phyloP scores from a whole-genome alignment of 2,797 vertebrate genomes.

The Alauda arvensis region DNA sequence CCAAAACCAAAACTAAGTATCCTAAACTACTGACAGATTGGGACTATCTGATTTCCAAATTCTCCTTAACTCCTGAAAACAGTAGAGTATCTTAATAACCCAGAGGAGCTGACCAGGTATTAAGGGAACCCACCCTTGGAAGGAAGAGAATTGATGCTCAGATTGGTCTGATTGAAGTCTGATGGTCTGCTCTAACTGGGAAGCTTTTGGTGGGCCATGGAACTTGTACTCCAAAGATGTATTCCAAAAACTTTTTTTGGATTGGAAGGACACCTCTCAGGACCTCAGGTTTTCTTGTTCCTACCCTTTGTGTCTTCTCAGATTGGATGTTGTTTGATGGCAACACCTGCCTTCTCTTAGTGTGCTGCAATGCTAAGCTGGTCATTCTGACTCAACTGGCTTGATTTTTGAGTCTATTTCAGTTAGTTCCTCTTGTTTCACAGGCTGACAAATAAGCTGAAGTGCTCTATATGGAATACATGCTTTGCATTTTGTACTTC shows the following conservation, averaged over 20 bases:
- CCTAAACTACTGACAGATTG: background rate
- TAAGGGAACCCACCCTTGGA: background rate
- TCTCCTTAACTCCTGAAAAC: background rate
- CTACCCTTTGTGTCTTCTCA: background rate
- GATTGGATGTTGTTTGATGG: background rate
- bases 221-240: background rate
- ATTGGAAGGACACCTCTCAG: background rate
- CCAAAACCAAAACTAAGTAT: fast-evolving
- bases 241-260: background rate
- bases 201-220: background rate
- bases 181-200: background rate
- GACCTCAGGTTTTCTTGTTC: background rate
- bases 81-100: background rate
- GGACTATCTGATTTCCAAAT: background rate
- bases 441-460: background rate
- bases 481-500: background rate
- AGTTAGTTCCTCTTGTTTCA: background rate
- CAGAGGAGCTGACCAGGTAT: background rate
- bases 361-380: background rate
- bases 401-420: background rate
- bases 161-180: background rate
- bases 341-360: background rate
- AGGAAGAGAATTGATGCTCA: background rate
- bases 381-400: background rate
- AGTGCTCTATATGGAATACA: background rate